Percentiles rank a stretch among this genome's conserved stretches.
phyloP scores from a whole-genome alignment of 64 coral and sea anemone genomes.

The Stichodactyla mertensii region DNA sequence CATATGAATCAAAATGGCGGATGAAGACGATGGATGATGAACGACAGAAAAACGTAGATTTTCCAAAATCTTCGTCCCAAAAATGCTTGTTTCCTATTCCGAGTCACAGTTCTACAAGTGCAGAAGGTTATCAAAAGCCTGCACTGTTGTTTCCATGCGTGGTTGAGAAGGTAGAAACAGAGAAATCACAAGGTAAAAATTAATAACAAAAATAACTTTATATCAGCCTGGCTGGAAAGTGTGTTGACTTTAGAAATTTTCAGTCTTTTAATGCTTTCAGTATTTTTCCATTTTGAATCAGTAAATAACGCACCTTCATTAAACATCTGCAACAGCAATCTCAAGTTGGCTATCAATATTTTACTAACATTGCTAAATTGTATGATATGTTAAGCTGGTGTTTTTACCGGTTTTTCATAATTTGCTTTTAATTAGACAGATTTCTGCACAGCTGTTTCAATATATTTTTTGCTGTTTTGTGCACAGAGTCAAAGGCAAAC shows the following conservation, averaged over 20 bases:
- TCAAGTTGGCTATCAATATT: neutral
- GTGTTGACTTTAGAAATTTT: too few relatives aligned
- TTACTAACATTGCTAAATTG: too few relatives aligned
- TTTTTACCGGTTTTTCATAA: too few relatives aligned
- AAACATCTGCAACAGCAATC: neutral
- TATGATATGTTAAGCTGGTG: too few relatives aligned
- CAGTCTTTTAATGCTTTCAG: too few relatives aligned
- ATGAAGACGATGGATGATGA: slow-evolving; percentile 19
- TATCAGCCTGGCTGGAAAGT: neutral
- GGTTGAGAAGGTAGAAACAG: neutral
- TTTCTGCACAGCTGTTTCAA: too few relatives aligned
- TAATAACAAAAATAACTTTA: neutral
- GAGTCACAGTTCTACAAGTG: neutral
- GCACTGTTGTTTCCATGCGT: neutral
- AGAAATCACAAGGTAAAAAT: neutral
- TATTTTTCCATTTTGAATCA: too few relatives aligned
- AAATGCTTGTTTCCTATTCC: neutral
- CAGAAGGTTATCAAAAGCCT: neutral
- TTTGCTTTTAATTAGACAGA: neutral
- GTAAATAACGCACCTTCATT: too few relatives aligned
- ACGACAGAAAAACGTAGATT: neutral
- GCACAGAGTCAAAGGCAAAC: neutral
- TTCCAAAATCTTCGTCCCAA: neutral
- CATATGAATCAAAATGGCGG: slow-evolving; percentile 14
- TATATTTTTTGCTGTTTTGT: neutral